Base-by-base conservation (phyloP, 2,888 invertebrate species). In the Peribatodes rhomboidaria region DNA sequence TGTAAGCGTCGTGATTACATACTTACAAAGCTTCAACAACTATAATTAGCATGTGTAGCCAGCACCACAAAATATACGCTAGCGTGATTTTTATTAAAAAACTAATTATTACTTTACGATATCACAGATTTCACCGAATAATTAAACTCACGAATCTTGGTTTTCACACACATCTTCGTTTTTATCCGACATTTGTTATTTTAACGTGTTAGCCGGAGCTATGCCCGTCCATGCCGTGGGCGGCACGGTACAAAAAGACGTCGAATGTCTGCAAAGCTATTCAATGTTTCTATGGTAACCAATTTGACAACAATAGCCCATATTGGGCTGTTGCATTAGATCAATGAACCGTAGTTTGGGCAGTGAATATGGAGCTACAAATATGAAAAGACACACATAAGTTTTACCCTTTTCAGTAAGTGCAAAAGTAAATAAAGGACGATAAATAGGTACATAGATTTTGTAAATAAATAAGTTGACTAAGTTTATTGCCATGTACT, bases 251-350 rank as follows among this genome's bases (percentile, higher is more conserved):
- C 61, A 68, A 75, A 71, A 75, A 72, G 70, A 70, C 61, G 65
- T 69, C 73, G 47, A 69, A 70, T 76, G 65, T 71, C 68, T 59
- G 67, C 60, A 75, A 79, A 85, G 86, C 80, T 88, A 90, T 91
- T 92, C 92, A 90, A 92, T 92, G 87, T 92, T 88, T 75, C 89
- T 70, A 90, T 88, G 79, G 88, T 66, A 79, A 92, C 89, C 73
- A 64, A 75, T 84, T 84, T 78, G 79, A 84, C 89, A 90, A 90
- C 89, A 90, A 75, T 80, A 68, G 74, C 27, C 13, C 35, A 54
- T 58, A 41, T 58, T 53, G 16, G 56, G 47, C 58, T 46, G 27
- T 57, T 58, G 53, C 46, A 20, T 53, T 33, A 22, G 53, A 57
- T 63, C 63, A 57, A 63, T 58, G 58, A 64, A 58, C 59, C 63